phyloP scores from a whole-genome alignment of 2,888 invertebrate genomes.

The Reticulitermes lucifugus region DNA sequence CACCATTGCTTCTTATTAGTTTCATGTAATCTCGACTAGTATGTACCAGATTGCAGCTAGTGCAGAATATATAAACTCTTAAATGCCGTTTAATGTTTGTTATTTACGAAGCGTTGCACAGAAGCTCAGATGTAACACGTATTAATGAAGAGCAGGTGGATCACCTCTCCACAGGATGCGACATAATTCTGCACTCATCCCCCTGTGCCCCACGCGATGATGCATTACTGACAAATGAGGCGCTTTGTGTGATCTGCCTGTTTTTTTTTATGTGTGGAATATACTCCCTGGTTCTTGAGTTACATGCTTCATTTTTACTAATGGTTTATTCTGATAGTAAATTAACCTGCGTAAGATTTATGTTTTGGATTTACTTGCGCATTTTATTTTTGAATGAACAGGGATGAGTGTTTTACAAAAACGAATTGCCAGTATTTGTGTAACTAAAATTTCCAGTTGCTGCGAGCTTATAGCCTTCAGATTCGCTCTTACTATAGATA shows the following conservation, averaged over 20 bases:
- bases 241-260: slow-evolving; percentile 9
- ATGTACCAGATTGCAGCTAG: background rate
- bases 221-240: slow-evolving; percentile 27
- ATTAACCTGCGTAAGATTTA: slow-evolving; percentile 10
- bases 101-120: slow-evolving; percentile 11
- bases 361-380: slow-evolving; percentile 2
- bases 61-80: background rate
- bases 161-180: slow-evolving; percentile 12
- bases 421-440: background rate
- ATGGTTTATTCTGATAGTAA: slow-evolving; percentile 20
- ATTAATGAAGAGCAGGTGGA: slow-evolving; percentile 17
- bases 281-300: slow-evolving; percentile 14
- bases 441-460: background rate
- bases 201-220: background rate
- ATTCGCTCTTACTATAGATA: too few relatives aligned
- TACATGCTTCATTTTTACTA: slow-evolving; percentile 26
- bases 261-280: slow-evolving; percentile 13
- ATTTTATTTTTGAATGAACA: slow-evolving; percentile 1
- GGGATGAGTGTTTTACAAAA: background rate
- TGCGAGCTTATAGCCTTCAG: background rate
- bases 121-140: slow-evolving; percentile 10
- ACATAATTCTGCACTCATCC: slow-evolving; percentile 6
- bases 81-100: slow-evolving; percentile 1
- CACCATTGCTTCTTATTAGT: background rate
- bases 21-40: background rate